Evolutionary conservation across 2,888 invertebrate species (phyloP).

Genomic region (Pteria penguin): DNA sequence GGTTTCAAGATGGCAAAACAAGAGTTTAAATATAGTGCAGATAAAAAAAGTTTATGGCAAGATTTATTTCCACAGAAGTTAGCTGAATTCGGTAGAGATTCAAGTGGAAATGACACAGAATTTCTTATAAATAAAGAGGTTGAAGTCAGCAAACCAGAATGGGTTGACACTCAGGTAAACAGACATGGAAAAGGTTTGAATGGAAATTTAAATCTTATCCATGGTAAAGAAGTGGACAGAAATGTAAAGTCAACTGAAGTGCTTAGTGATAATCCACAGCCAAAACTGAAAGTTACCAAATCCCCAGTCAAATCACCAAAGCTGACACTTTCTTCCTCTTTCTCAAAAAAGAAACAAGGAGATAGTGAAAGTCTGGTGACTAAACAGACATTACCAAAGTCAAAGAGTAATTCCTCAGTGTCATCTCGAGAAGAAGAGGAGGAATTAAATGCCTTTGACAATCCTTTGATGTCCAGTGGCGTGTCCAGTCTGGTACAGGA

Average conservation of each 20-base stretch:
- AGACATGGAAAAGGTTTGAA: not conserved
- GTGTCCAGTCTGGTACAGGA: constrained; percentile 20
- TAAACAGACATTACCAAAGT: not conserved
- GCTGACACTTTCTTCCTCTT: constrained; percentile 31
- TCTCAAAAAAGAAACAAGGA: constrained; percentile 24
- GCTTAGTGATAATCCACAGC: not conserved
- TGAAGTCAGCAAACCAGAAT: not conserved
- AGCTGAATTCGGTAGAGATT: not conserved
- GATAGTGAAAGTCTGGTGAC: constrained; percentile 39
- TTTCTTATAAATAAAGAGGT: not conserved
- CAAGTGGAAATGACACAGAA: not conserved
- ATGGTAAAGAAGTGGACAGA: not conserved
- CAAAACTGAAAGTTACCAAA: constrained; percentile 17
- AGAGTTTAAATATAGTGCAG: constrained; percentile 6
- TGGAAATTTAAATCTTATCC: not conserved
- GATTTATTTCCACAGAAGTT: constrained; percentile 19
- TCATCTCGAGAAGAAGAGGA: constrained; percentile 10
- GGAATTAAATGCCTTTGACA: constrained; percentile 61
- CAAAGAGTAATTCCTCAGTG: constrained; percentile 6
- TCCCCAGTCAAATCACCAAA: constrained; percentile 20
- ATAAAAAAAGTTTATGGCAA: constrained; percentile 32
- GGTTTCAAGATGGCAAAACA: not conserved
- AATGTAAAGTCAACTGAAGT: not conserved
- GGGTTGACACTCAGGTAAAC: not conserved
- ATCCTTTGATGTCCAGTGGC: constrained; percentile 23